Base-by-base conservation (phyloP, 2,797 vertebrate genomes). In the Micrastur ruficollis region DNA sequence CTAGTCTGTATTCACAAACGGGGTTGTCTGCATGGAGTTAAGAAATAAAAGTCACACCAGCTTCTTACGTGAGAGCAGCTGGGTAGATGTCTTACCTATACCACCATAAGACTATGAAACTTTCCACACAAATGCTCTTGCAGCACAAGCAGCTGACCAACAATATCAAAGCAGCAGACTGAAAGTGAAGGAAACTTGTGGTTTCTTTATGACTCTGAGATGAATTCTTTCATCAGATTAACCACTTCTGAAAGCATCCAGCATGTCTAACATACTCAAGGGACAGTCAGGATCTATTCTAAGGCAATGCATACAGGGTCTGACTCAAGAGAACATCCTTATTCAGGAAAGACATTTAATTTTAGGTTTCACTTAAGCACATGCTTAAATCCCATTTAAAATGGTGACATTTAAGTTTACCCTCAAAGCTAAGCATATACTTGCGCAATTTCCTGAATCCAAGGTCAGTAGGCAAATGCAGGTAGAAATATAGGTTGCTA, bases 151-250 rank as follows among this genome's bases (percentile, higher is more conserved):
- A 86, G 62, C 81, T 94, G 81, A 93, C 81, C 81, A 80, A 50
- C 0, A 0, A 40, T 87, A 95, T 80, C 90, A 91, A 91, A 92
- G 87, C 38, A 93, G 71, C 58, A 92, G 84, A 79, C 70, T 58
- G 62, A 96, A 97, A 92, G 78, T 93, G 89, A 93, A 93, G 83
- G 81, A 92, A 97, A 89, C 84, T 68, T 93, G 86, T 66, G 93
- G 81, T 93, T 95, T 91, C 86, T 91, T 89, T 87, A 92, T 75
- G 91, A 95, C 40, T 86, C 42, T 6, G 49, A 81, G 86, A 86
- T 84, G 62, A 96, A 92, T 95, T 93, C 81, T 93, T 92, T 94
- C 83, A 92, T 65, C 89, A 95, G 78, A 91, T 93, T 32, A 94
- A 93, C 81, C 95, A 95, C 81, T 93, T 95, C 92, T 92, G 86